These are phyloP conservation scores for Smittia aterrima DNA, from an alignment of 2,888 invertebrate genomes.

Conservation along the genomic window DNA sequence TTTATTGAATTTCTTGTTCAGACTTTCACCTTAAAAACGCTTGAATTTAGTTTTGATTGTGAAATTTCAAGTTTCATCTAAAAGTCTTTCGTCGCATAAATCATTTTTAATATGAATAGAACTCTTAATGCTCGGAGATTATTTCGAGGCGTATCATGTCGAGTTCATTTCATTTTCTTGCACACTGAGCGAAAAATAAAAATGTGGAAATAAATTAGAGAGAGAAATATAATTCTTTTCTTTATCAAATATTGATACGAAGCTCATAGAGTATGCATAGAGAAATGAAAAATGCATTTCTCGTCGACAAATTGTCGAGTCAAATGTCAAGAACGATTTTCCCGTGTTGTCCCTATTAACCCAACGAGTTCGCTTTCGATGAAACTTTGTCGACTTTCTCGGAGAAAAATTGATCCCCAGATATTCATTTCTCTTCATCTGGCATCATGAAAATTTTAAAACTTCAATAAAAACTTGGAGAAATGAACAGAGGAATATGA, in stretches of 20 bases:
- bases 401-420: no score
- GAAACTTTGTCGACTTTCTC: no score
- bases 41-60: no score
- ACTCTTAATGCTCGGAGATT: not conserved
- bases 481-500: no score
- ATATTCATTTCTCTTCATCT: no score
- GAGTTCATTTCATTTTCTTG: not conserved
- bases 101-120: not conserved
- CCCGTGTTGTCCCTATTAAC: not conserved
- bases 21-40: no score
- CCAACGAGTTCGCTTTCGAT: not conserved
- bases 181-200: not conserved
- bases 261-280: not conserved
- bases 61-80: not conserved
- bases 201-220: not conserved
- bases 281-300: conserved; percentile 1
- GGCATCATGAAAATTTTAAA: no score
- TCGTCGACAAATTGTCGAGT: no score
- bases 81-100: not conserved
- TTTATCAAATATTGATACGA: not conserved
- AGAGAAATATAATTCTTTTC: not conserved
- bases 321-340: not conserved
- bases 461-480: no score
- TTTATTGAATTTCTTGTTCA: no score
- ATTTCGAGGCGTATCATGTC: not conserved